These are phyloP conservation scores for Okapia johnstoni DNA, from an alignment of 2,113 vertebrate species.

Conservation along the genomic window DNA sequence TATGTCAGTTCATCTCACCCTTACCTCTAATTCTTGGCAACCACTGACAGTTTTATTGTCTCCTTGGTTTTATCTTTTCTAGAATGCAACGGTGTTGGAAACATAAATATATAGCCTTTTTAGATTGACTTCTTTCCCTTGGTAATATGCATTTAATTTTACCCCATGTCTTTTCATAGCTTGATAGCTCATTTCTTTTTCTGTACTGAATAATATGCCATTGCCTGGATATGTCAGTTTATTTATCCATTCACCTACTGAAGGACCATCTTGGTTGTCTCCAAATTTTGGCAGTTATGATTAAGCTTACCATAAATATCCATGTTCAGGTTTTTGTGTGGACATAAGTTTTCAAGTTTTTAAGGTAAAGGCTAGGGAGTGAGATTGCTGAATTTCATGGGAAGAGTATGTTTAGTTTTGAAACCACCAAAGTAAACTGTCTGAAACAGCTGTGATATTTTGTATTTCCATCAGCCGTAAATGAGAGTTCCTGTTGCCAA, in stretches of 20 bases:
- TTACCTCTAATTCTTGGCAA: background rate
- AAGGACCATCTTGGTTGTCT: background rate
- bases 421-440: background rate
- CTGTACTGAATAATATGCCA: background rate
- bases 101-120: background rate
- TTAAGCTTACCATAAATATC: background rate
- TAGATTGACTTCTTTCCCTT: background rate
- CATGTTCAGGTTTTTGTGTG: background rate
- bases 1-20: background rate
- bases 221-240: background rate
- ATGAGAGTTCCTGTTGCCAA: background rate
- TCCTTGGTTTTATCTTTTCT: background rate
- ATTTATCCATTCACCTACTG: background rate
- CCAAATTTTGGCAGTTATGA: background rate
- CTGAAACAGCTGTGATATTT: background rate
- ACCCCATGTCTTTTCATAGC: background rate
- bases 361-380: background rate
- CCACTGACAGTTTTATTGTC: background rate
- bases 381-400: background rate
- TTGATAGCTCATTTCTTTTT: background rate
- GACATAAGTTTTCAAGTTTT: background rate
- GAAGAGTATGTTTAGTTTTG: background rate
- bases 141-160: background rate
- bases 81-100: background rate
- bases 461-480: background rate